Evolutionary conservation across 1,140 invertebrate species (phyloP).

Genomic region (Drosophila lacertosa): DNA sequence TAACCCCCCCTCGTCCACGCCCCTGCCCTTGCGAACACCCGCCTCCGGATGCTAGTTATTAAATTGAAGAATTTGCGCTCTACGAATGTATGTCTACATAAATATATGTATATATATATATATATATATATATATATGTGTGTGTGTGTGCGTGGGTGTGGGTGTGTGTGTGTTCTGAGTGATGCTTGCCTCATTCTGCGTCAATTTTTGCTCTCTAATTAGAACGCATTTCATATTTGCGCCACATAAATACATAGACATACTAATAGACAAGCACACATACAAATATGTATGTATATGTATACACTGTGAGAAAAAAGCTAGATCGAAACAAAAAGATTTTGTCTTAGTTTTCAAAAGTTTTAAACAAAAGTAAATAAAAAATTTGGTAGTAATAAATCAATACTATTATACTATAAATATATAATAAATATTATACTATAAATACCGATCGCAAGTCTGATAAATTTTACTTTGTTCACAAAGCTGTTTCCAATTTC

Average conservation of each 20-base stretch:
- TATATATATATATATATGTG: not conserved
- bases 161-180: slow-evolving; percentile 55
- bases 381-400: no score
- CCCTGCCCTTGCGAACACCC: not conserved
- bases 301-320: not conserved
- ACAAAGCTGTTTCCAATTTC: no score
- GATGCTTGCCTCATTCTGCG: slow-evolving; percentile 61
- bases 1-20: not conserved
- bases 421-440: no score
- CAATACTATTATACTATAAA: no score
- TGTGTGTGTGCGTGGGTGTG: slow-evolving; percentile 25
- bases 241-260: slow-evolving; percentile 36
- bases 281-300: no score
- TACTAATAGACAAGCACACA: slow-evolving; percentile 13
- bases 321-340: no score
- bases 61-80: slow-evolving; percentile 80
- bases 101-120: not conserved
- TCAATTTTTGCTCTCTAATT: slow-evolving; percentile 79
- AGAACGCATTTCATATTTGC: slow-evolving; percentile 72
- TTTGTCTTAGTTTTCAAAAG: no score
- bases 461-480: no score
- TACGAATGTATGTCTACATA: slow-evolving; percentile 31
- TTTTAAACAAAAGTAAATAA: no score
- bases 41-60: slow-evolving; percentile 75
- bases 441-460: no score